Evolutionary conservation across 2,797 vertebrate genomes (phyloP), one percentile per base, ranked within the genome.

Genomic region (Oryzias sinensis): DNA sequence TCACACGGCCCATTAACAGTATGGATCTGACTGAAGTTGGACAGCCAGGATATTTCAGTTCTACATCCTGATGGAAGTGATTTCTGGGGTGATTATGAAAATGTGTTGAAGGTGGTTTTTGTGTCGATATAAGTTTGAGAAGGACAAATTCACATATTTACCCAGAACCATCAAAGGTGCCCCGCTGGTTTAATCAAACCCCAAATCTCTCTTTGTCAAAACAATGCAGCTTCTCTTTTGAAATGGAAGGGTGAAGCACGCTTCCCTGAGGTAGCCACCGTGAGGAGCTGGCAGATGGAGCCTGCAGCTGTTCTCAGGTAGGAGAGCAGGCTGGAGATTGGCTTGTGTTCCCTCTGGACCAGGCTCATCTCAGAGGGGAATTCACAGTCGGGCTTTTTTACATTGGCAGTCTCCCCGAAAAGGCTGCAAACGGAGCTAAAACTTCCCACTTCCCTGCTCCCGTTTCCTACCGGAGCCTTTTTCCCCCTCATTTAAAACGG

Each of bases 261-360:
- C 70, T 78, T 80, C 78, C 82, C 84, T 70, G 85, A 90, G 80
- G 89, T 90, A 88, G 77, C 70, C 76, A 72, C 73, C 78, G 79
- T 81, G 74, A 88, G 78, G 87, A 76, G 81, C 77, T 77, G 84
- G 81, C 92, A 93, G 91, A 93, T 93, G 91, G 92, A 79, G 66
- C 66, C 70, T 81, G 81, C 92, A 93, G 91, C 88, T 93, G 91
- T 91, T 92, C 81, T 65, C 77, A 85, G 87, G 89, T 89, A 90
- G 83, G 75, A 71, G 66, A 84, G 72, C 79, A 69, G 76, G 77
- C 77, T 84, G 80, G 84, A 85, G 83, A 87, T 86, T 83, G 84
- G 88, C 81, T 87, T 6, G 20, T 60, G 65, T 79, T 91, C 90
- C 88, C 90, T 69, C 76, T 76, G 88, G 88, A 89, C 65, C 48